These are phyloP conservation scores for Limenitis camilla DNA, from an alignment of 2,888 invertebrate species.

Conservation along the genomic window DNA sequence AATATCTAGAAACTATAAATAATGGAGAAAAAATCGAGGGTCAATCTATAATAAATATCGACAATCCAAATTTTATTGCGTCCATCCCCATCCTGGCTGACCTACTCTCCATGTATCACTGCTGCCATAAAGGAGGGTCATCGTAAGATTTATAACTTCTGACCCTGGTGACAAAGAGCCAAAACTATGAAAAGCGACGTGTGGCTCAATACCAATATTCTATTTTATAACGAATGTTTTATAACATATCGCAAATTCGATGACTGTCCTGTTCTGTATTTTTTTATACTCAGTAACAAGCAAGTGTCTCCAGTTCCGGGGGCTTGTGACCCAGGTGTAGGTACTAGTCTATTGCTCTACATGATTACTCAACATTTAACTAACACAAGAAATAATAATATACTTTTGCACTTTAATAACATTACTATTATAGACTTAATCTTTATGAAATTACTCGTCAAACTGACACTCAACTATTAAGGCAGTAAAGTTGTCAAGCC, in stretches of 20 bases:
- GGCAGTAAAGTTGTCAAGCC: no score
- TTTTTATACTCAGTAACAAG: neutral
- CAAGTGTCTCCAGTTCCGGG: no score
- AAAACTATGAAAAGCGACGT: slow-evolving; percentile 47
- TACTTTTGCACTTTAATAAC: no score
- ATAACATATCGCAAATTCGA: slow-evolving; percentile 7
- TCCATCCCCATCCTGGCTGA: slow-evolving; percentile 53
- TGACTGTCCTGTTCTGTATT: neutral
- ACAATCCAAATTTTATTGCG: slow-evolving; percentile 49
- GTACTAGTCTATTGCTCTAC: no score
- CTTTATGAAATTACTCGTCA: no score
- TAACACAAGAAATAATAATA: no score
- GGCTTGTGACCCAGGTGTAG: no score
- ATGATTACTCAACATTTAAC: no score
- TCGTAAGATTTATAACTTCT: slow-evolving; percentile 52
- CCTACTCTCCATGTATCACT: slow-evolving; percentile 46
- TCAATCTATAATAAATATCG: slow-evolving; percentile 44
- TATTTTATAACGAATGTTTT: slow-evolving; percentile 24
- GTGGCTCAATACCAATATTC: slow-evolving; percentile 32
- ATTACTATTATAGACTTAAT: no score
- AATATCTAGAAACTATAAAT: slow-evolving; percentile 26
- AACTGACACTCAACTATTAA: no score
- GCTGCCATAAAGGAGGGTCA: slow-evolving; percentile 52
- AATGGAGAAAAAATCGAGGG: slow-evolving; percentile 29
- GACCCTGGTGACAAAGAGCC: slow-evolving; percentile 49